Conservation (phyloP, 2,113 vertebrate genomes). For the Hippoglossus stenolepis region DNA sequence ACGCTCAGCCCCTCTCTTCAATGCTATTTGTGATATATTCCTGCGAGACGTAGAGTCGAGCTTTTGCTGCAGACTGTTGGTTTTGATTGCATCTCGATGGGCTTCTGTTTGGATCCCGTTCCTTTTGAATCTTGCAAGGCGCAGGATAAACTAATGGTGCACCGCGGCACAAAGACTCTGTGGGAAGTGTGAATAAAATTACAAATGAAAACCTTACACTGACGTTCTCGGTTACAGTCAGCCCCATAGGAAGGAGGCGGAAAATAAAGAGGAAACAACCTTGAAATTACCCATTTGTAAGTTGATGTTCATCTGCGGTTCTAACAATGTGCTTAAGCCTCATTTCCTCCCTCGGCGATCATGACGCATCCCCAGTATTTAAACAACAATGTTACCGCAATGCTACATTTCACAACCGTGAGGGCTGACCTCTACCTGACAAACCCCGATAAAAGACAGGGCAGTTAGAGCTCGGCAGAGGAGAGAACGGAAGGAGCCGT, state of each 20-base stretch:
- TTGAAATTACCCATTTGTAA: slow-evolving; percentile 28
- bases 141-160: slow-evolving; percentile 33
- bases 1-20: slow-evolving; percentile 23
- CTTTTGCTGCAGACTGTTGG: slow-evolving; percentile 49
- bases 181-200: slow-evolving; percentile 43
- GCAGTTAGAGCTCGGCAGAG: slow-evolving; percentile 21
- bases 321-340: background rate
- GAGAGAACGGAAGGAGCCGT: slow-evolving; percentile 25
- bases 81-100: slow-evolving; percentile 72
- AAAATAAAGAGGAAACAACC: slow-evolving; percentile 18
- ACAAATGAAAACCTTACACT: slow-evolving; percentile 40
- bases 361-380: slow-evolving; percentile 10
- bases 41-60: slow-evolving; percentile 56
- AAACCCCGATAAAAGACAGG: slow-evolving; percentile 29
- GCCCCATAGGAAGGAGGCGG: slow-evolving; percentile 1
- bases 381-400: slow-evolving; percentile 8
- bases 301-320: slow-evolving; percentile 16
- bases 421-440: slow-evolving; percentile 36
- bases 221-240: background rate
- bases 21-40: slow-evolving; percentile 49
- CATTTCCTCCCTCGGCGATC: slow-evolving; percentile 14
- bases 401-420: slow-evolving; percentile 10
- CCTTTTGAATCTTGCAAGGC: slow-evolving; percentile 58
- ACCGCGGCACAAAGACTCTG: slow-evolving; percentile 33
- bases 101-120: slow-evolving; percentile 55